These are phyloP conservation scores for Lepus townsendii DNA, from an alignment of 2,797 vertebrate species.

Conservation along the genomic window DNA sequence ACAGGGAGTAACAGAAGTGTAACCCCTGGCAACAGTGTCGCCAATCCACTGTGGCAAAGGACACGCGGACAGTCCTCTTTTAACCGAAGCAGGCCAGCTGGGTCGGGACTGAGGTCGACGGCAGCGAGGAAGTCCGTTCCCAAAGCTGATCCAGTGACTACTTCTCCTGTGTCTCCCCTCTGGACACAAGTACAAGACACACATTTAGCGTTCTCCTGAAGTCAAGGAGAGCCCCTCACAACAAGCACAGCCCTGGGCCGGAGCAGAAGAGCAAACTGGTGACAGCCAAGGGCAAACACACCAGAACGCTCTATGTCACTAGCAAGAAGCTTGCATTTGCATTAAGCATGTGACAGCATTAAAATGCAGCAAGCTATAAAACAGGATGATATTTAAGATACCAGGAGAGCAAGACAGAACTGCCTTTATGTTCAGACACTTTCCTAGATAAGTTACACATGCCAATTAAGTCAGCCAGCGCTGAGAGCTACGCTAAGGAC, in stretches of 20 bases:
- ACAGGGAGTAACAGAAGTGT: background rate
- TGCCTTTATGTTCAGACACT: background rate
- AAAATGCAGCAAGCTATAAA: constrained; percentile 48
- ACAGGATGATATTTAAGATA: background rate
- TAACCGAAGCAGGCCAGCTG: background rate
- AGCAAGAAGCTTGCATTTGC: constrained; percentile 62
- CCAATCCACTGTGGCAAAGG: background rate
- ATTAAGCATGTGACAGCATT: constrained; percentile 47
- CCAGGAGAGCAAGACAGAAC: background rate
- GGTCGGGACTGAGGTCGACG: background rate
- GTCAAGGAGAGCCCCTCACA: constrained; percentile 55
- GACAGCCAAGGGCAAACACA: constrained; percentile 72
- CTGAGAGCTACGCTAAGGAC: background rate
- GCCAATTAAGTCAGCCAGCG: background rate
- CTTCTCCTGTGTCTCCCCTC: background rate
- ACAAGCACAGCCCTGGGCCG: constrained; percentile 47
- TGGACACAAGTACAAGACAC: background rate
- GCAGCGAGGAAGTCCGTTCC: background rate
- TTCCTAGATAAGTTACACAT: background rate
- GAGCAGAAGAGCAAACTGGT: constrained; percentile 31
- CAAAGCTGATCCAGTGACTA: background rate
- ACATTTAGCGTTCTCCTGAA: constrained; percentile 10
- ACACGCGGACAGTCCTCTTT: accelerated
- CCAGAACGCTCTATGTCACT: background rate
- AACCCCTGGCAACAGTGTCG: background rate